Evolutionary conservation across 2,113 vertebrate genomes (phyloP), one percentile per base, ranked within the genome.

Genomic region (Onychostoma macrolepis): DNA sequence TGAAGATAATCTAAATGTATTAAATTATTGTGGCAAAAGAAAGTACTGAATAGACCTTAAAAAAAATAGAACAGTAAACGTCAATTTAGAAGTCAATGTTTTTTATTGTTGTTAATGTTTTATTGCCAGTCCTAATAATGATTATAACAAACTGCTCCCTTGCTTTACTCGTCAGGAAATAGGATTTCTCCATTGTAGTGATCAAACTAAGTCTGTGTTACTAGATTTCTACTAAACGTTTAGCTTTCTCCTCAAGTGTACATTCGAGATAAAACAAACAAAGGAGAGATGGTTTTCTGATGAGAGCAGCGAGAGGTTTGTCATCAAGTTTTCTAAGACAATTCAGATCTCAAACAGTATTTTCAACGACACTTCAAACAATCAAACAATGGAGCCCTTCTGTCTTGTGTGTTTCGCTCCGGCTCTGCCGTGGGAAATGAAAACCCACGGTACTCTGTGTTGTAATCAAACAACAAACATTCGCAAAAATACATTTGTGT

Each of bases 331-430:
- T 65, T 69, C 63, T 69, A 45, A 83, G 81, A 83, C 81, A 53
- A 71, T 83, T 53, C 81, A 71, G 65, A 53, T 36, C 28, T 83
- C 65, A 71, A 53, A 71, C 53, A 83, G 65, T 71, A 28, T 71
- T 83, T 83, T 71, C 65, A 83, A n/a, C 2, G 81, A 71, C 81
- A 71, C 81, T 83, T 83, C 81, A 83, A 83, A 83, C 81, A 71
- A 53, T 83, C 81, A 71, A 83, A 71, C 81, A 53, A 71, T 71
- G 28, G 65, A 50, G 81, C 81, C 43, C 65, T 36, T 69, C 43
- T 83, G 28, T 83, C 81, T 83, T 36, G 26, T 45, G n/a, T 17
- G 19, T 6, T 36, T 71, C 28, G 8, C 81, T 50, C 36, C 9
- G 61, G 28, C 41, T 83, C 63, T 71, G 80, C 41, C 50, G 43